Conservation (phyloP, 2,113 vertebrate species). For the Xyliphius kryptos region DNA sequence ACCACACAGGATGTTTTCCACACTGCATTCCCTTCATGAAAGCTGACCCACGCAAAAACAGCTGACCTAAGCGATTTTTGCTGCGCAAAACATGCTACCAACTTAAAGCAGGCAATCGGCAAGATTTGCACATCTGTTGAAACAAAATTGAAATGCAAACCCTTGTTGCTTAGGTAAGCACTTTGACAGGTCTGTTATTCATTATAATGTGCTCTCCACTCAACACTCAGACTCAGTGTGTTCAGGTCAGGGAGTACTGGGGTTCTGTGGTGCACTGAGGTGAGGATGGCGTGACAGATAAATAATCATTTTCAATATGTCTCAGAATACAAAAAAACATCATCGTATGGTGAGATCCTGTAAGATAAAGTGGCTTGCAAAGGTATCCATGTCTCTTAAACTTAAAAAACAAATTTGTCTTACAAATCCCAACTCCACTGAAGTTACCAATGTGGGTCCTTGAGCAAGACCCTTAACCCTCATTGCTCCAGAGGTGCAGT, state of each 20-base stretch:
- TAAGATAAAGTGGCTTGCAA: too few species aligned
- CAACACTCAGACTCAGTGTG: too few species aligned
- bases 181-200: constrained; percentile 14
- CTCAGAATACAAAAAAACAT: too few species aligned
- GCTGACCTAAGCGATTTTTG: constrained; percentile 17
- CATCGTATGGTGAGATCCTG: too few species aligned
- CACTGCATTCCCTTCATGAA: constrained; percentile 23
- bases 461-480: too few species aligned
- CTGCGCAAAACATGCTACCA: constrained; percentile 19
- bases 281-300: not conserved
- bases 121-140: constrained; percentile 41
- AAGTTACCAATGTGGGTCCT: too few species aligned
- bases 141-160: constrained; percentile 24
- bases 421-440: too few species aligned
- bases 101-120: constrained; percentile 25
- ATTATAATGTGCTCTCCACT: not conserved
- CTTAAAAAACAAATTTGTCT: too few species aligned
- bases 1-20: constrained; percentile 28
- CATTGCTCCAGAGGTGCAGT: too few species aligned
- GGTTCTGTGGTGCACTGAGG: not conserved
- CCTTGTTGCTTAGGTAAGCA: constrained; percentile 14
- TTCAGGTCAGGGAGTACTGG: too few species aligned
- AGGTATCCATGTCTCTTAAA: too few species aligned
- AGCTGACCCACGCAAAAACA: constrained; percentile 23
- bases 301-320: too few species aligned